A percentile compares a stretch with the other conserved stretches of the same genome.
phyloP scores from a whole-genome alignment of 2,888 invertebrate species.

The Amiota minor region DNA sequence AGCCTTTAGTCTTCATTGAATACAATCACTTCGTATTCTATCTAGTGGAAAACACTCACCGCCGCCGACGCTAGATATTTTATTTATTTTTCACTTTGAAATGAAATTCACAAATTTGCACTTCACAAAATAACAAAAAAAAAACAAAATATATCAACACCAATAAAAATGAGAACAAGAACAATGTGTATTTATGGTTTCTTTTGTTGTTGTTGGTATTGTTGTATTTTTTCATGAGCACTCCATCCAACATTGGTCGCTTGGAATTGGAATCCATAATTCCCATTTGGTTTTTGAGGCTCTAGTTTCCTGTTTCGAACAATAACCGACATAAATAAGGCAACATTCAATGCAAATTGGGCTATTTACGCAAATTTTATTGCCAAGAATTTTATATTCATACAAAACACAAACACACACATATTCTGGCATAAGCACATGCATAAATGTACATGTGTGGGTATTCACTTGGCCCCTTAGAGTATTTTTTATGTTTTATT shows the following conservation, averaged over 20 bases:
- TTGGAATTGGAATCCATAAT: background rate
- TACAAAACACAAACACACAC: slow-evolving; percentile 40
- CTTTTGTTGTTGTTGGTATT: background rate
- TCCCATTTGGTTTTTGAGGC: slow-evolving; percentile 1
- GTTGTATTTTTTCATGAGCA: background rate
- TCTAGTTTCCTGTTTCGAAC: background rate
- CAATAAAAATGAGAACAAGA: background rate
- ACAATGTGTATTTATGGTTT: slow-evolving; percentile 11
- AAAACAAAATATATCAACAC: too few relatives aligned
- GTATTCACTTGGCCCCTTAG: background rate
- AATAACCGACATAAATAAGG: slow-evolving; percentile 56
- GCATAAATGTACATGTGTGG: background rate
- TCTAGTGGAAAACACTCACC: too few relatives aligned
- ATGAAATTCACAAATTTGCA: slow-evolving; percentile 67
- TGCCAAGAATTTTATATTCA: slow-evolving; percentile 63
- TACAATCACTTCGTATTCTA: too few relatives aligned
- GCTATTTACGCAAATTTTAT: slow-evolving; percentile 72
- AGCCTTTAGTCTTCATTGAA: too few relatives aligned
- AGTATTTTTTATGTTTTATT: slow-evolving; percentile 31
- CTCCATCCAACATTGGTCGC: background rate
- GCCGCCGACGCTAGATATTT: background rate
- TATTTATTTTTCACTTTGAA: slow-evolving; percentile 45
- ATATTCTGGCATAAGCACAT: background rate
- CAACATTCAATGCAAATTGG: slow-evolving; percentile 67
- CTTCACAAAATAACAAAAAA: slow-evolving; percentile 37